A percentile compares a stretch with the other conserved stretches of the same genome.
These are phyloP conservation scores for Sylvicola cinctus DNA, from an alignment of 2,888 invertebrate species.

Conservation along the genomic window DNA sequence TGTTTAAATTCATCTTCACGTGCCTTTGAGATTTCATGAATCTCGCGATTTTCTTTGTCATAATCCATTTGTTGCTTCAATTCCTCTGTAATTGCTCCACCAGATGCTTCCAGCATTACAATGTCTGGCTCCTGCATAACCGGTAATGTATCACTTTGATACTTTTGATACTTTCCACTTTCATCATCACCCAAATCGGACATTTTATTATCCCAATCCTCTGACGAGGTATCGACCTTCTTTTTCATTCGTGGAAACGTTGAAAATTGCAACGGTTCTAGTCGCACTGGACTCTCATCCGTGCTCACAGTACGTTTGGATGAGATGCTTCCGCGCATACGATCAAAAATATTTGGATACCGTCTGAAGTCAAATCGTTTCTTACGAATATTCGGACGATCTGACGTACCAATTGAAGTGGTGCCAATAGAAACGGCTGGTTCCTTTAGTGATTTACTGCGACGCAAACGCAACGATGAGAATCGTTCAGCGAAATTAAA, in stretches of 20 bases:
- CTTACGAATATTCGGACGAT: slow-evolving; percentile 26
- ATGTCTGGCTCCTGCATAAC: no score
- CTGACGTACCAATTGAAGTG: slow-evolving; percentile 9
- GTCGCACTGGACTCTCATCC: slow-evolving; percentile 38
- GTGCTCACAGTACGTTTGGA: slow-evolving; percentile 27
- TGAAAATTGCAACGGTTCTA: no score
- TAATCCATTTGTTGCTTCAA: slow-evolving; percentile 36
- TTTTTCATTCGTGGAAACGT: no score
- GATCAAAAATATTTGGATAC: slow-evolving; percentile 46
- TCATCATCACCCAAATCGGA: slow-evolving; percentile 28
- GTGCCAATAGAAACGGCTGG: slow-evolving; percentile 9
- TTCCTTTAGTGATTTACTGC: slow-evolving; percentile 25
- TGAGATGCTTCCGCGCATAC: slow-evolving; percentile 16
- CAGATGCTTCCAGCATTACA: slow-evolving; percentile 23
- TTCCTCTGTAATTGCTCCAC: slow-evolving; percentile 22
- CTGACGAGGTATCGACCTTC: slow-evolving; percentile 25
- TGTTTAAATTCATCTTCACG: slow-evolving; percentile 21
- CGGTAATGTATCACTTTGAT: slow-evolving; percentile 17
- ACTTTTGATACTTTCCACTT: slow-evolving; percentile 23
- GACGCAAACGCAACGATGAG: slow-evolving; percentile 33
- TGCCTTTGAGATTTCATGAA: slow-evolving; percentile 27
- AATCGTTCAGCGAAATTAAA: slow-evolving; percentile 41
- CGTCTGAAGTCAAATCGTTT: slow-evolving; percentile 44
- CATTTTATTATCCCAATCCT: slow-evolving; percentile 29
- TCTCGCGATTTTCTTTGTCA: slow-evolving; percentile 30